Evolutionary conservation across 2,113 vertebrate genomes (phyloP), one percentile per base, ranked within the genome.

Genomic region (Hypocryptadius cinnamomeus): DNA sequence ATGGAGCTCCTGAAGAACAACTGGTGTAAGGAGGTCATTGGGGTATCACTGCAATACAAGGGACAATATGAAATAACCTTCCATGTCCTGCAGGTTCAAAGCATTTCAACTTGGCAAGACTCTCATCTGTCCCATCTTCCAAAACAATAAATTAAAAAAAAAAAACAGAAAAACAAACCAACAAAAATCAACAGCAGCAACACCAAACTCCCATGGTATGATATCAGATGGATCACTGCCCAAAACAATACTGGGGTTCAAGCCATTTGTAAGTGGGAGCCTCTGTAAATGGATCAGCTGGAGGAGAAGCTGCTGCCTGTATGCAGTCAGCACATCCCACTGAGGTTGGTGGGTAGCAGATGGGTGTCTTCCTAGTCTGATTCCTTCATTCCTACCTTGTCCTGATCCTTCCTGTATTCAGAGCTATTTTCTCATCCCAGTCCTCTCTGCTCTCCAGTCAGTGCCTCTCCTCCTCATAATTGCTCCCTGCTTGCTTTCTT

Each of bases 191-290:
- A 33, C 11, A 87, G 7, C 56, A 82, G 15, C 35, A 48, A 37
- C 35, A 65, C 39, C 51, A 66, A 90, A 30, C 3, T 8, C 5
- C 16, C 13, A 53, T 0, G 0, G 8, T 16, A 17, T 31, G 15
- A 11, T 69, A 57, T n/a, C 40, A 60, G 45, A 87, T 13, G 28
- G 37, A 88, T 17, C 65, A 17, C 11, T 57, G 35, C 21, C 19
- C 27, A 42, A 22, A 74, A 48, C 30, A 84, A 15, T 10, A 33
- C 40, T 11, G 23, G 20, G 12, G 27, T 48, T 27, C 17, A 23
- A 92, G 33, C 15, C 44, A 71, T 81, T 68, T 60, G 18, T 30
- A 33, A 21, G 2, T 4, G 35, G 39, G 7, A 61, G 2, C 12
- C 25, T 64, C 37, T 61, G 42, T 21, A 71, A 79, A 76, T 4